A percentile compares a stretch with the other conserved stretches of the same genome.
Conservation (phyloP, 2,113 vertebrate genomes). For the Tychaedon coryphoeus region DNA sequence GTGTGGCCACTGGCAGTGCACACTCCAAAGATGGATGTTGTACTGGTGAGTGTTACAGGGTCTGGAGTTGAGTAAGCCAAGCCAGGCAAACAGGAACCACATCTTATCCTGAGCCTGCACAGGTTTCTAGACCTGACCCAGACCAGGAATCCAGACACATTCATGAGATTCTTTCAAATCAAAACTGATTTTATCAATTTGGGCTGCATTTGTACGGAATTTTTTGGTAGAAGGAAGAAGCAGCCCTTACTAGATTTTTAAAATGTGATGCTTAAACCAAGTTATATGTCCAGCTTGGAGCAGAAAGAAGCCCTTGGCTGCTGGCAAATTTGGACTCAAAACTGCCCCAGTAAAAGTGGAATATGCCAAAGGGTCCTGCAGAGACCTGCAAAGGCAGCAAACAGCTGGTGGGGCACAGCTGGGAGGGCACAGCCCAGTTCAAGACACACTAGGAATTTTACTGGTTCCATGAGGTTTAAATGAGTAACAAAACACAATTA, state of each 20-base stretch:
- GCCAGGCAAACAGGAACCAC: not conserved
- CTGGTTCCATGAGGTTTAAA: not conserved
- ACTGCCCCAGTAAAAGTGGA: not conserved
- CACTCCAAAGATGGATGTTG: not conserved
- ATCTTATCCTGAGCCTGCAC: not conserved
- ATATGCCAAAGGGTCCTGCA: not conserved
- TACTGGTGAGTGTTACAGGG: not conserved
- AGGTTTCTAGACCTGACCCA: not conserved
- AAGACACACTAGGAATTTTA: not conserved
- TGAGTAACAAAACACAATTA: not conserved
- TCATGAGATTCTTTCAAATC: not conserved
- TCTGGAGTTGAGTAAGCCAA: not conserved
- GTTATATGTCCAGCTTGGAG: rapidly evolving
- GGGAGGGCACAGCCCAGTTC: not conserved
- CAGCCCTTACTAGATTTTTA: not conserved
- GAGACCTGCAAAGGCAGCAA: not conserved
- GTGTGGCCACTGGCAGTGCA: not conserved
- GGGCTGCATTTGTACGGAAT: not conserved
- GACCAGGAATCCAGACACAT: not conserved
- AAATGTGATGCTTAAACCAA: not conserved
- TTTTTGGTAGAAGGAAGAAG: not conserved
- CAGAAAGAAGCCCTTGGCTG: not conserved
- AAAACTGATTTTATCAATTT: not conserved
- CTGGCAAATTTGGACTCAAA: not conserved
- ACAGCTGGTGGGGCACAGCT: not conserved